phyloP scores from a whole-genome alignment of 2,113 vertebrate genomes.

The Apus apus region DNA sequence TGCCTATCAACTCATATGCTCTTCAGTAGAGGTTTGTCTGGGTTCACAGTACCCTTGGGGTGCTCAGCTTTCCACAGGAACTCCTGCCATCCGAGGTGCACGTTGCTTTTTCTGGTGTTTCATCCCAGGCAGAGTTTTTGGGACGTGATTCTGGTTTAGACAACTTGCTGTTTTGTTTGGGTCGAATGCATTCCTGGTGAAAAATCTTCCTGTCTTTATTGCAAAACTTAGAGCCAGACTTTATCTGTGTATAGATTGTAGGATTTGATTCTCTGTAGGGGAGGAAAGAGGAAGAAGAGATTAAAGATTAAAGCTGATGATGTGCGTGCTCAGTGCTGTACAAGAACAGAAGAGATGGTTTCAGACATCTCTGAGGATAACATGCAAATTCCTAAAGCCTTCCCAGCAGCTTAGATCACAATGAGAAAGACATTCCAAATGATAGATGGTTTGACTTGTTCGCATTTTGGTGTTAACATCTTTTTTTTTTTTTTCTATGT shows the following conservation, averaged over 20 bases:
- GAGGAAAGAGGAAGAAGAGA: constrained; percentile 35
- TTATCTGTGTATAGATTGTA: constrained; percentile 14
- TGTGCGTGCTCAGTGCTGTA: not conserved
- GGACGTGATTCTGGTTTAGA: not conserved
- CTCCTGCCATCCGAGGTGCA: rapidly evolving
- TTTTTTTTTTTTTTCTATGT: not conserved
- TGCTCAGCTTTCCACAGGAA: too few relatives aligned
- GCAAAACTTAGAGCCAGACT: not conserved
- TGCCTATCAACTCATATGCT: not conserved
- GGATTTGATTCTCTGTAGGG: not conserved
- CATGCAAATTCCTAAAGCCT: constrained; percentile 60
- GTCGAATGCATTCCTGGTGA: not conserved
- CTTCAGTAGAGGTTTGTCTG: not conserved
- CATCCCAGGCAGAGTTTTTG: not conserved
- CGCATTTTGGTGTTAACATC: not conserved
- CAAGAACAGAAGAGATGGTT: constrained; percentile 18
- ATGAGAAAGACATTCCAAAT: not conserved
- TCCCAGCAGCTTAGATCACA: constrained; percentile 53
- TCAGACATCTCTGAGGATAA: constrained; percentile 55
- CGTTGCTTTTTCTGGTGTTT: not conserved
- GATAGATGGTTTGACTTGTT: constrained; percentile 22
- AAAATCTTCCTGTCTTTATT: not conserved
- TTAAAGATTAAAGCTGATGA: constrained; percentile 53
- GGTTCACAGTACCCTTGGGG: not conserved
- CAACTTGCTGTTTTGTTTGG: not conserved